Evolutionary conservation across 2,797 vertebrate genomes (phyloP).

Genomic region (Florisuga fusca): DNA sequence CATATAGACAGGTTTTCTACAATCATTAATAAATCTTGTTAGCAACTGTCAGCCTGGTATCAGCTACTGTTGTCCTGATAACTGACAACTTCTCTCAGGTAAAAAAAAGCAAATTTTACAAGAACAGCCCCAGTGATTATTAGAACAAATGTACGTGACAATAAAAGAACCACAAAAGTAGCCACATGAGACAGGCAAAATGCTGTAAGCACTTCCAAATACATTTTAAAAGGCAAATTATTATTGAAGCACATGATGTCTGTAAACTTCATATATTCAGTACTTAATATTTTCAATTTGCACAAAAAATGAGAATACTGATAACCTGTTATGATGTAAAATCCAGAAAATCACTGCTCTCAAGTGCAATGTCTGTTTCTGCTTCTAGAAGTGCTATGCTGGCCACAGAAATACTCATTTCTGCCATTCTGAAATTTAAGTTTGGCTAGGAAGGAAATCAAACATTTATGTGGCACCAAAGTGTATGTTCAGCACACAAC

Average conservation of each 20-base stretch:
- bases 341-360: background rate
- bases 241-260: background rate
- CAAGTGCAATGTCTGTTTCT: background rate
- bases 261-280: background rate
- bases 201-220: background rate
- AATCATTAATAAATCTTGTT: background rate
- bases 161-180: background rate
- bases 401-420: background rate
- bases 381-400: background rate
- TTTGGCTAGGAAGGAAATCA: background rate
- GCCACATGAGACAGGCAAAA: background rate
- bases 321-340: background rate
- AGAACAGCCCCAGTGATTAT: background rate
- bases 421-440: background rate
- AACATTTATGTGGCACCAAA: background rate
- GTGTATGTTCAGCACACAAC: background rate
- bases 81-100: background rate
- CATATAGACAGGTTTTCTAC: background rate
- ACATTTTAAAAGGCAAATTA: background rate
- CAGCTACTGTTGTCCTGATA: background rate
- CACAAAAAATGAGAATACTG: background rate
- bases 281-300: background rate
- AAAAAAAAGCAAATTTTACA: background rate
- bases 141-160: background rate
- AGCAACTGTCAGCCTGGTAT: background rate